Percentiles rank a stretch among this genome's conserved stretches.
phyloP scores from a whole-genome alignment of 2,113 vertebrate genomes.

The Ceyx margarethae region DNA sequence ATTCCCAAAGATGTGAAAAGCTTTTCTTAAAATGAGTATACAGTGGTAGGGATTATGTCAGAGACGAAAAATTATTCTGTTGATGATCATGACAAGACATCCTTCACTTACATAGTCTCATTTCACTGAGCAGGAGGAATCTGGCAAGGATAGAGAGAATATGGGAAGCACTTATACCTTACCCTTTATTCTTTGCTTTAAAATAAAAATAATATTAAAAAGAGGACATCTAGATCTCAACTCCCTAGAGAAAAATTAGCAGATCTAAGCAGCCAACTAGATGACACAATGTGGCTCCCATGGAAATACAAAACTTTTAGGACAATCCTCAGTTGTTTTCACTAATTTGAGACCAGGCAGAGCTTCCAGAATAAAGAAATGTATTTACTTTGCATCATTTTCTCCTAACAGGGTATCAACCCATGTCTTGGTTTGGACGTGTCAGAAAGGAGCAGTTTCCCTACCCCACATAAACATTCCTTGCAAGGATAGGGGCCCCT shows the following conservation, averaged over 20 bases:
- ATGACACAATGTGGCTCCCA: background rate
- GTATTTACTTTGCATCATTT: background rate
- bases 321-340: background rate
- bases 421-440: background rate
- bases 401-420: background rate
- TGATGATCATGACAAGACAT: background rate
- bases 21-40: background rate
- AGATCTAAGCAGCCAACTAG: background rate
- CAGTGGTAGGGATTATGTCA: background rate
- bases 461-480: rapidly evolving
- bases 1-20: background rate
- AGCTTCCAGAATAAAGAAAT: background rate
- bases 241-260: background rate
- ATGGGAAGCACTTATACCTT: background rate
- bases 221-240: background rate
- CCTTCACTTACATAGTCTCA: background rate
- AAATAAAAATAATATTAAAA: background rate
- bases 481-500: background rate
- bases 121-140: background rate
- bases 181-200: background rate
- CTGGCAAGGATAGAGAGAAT: background rate
- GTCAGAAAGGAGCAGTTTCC: background rate
- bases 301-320: background rate
- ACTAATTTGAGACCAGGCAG: background rate
- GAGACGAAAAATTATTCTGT: background rate